Conservation (phyloP, 2,888 invertebrate species). For the Kryphioiulus occultus region DNA sequence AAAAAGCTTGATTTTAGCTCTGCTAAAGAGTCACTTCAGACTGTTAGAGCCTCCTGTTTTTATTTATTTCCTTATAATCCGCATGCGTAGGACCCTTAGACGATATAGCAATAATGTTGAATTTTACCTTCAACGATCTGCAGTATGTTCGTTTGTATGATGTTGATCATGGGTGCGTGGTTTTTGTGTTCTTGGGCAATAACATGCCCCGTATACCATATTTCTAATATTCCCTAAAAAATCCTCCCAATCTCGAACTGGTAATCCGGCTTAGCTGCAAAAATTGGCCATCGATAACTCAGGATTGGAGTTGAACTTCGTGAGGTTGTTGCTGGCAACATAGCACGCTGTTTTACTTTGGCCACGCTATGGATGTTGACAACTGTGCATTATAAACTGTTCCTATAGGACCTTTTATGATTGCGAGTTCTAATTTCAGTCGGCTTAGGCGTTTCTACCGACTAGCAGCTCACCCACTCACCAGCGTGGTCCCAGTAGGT, state of each 20-base stretch:
- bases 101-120: too few relatives aligned
- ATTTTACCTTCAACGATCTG: too few relatives aligned
- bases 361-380: not conserved
- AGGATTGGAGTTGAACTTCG: not conserved
- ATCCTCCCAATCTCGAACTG: not conserved
- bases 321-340: too few relatives aligned
- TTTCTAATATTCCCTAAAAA: not conserved
- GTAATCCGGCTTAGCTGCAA: not conserved
- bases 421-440: not conserved
- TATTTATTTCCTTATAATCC: not conserved
- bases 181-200: not conserved
- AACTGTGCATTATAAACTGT: not conserved
- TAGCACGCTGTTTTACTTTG: too few relatives aligned
- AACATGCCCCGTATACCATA: not conserved
- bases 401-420: not conserved
- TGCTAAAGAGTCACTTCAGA: too few relatives aligned
- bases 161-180: not conserved
- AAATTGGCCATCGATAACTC: not conserved
- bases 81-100: not conserved
- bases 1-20: too few relatives aligned
- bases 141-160: not conserved
- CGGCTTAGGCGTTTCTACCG: not conserved
- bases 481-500: too few relatives aligned
- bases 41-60: too few relatives aligned
- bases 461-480: too few relatives aligned